A percentile compares a stretch with the other conserved stretches of the same genome.
Evolutionary conservation across 1,140 invertebrate species (phyloP).

Genomic region (Mactra quadrangularis): DNA sequence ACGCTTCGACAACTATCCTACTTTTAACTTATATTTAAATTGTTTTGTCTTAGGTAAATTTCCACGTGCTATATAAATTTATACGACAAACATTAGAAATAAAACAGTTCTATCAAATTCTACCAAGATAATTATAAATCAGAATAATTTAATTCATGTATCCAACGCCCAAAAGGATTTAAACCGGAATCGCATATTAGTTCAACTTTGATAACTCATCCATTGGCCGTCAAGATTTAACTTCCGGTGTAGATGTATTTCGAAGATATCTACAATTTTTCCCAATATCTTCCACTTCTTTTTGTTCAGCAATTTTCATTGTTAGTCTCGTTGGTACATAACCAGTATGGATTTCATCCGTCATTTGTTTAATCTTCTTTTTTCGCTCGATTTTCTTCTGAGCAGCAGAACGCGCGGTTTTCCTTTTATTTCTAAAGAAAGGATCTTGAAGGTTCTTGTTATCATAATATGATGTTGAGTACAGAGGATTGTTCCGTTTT

Average conservation of each 20-base stretch:
- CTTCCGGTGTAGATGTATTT: not conserved
- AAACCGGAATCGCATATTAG: too few relatives aligned
- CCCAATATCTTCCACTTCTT: constrained; percentile 54
- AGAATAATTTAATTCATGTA: too few relatives aligned
- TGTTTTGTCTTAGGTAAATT: too few relatives aligned
- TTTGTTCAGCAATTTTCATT: constrained; percentile 39
- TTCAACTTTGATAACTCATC: too few relatives aligned
- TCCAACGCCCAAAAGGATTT: too few relatives aligned
- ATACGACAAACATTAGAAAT: too few relatives aligned
- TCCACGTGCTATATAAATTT: too few relatives aligned
- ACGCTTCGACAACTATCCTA: too few relatives aligned
- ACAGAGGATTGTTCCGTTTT: constrained; percentile 40
- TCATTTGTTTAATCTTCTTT: constrained; percentile 57
- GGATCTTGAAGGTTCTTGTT: constrained; percentile 49
- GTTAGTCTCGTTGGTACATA: constrained; percentile 43
- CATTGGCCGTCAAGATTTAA: too few relatives aligned
- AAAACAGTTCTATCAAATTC: too few relatives aligned
- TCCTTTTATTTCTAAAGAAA: constrained; percentile 32
- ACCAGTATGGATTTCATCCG: constrained; percentile 54
- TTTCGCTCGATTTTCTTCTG: constrained; percentile 59
- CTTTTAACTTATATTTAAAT: too few relatives aligned
- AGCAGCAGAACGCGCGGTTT: constrained; percentile 29
- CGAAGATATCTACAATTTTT: constrained; percentile 35
- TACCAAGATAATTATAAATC: too few relatives aligned
- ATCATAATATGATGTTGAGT: constrained; percentile 56